phyloP scores from a whole-genome alignment of 30 jellyfish, hydroid and myxozoan species.

The Rhopilema esculentum region DNA sequence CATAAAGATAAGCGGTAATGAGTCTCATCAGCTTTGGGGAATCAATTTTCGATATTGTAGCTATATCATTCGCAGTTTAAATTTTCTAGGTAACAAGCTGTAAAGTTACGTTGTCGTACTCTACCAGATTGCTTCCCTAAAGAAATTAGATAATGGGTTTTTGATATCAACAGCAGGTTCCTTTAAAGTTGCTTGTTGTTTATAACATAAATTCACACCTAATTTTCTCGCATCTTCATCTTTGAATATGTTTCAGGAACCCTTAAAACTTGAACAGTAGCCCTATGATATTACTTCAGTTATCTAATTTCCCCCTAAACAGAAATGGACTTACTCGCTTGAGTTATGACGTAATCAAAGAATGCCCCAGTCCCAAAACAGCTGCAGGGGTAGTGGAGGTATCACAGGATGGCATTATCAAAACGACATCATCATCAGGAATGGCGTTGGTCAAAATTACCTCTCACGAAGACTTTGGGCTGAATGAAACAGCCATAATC shows the following conservation, averaged over 20 bases:
- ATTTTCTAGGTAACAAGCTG: too few relatives aligned
- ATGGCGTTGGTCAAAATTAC: slow-evolving; percentile 73
- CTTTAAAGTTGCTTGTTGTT: too few relatives aligned
- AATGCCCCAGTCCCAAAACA: slow-evolving; percentile 18
- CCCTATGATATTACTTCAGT: too few relatives aligned
- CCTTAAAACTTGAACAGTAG: too few relatives aligned
- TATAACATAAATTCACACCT: too few relatives aligned
- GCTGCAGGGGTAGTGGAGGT: slow-evolving; percentile 51
- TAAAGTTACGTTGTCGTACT: too few relatives aligned
- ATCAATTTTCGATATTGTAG: neutral
- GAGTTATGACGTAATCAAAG: slow-evolving; percentile 56
- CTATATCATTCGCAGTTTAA: too few relatives aligned
- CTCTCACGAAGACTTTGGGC: slow-evolving; percentile 93
- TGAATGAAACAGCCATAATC: slow-evolving; percentile 82
- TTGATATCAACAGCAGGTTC: too few relatives aligned
- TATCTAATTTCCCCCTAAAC: neutral
- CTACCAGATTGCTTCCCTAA: too few relatives aligned
- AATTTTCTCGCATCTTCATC: too few relatives aligned
- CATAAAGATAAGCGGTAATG: neutral
- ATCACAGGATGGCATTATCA: slow-evolving; percentile 68
- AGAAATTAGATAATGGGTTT: too few relatives aligned
- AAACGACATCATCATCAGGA: slow-evolving; percentile 81
- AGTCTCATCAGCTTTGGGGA: neutral
- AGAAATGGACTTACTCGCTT: slow-evolving; percentile 75
- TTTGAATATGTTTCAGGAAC: too few relatives aligned